Base-by-base conservation (phyloP, 2,113 vertebrate species). In the Cygnus buccinator region DNA sequence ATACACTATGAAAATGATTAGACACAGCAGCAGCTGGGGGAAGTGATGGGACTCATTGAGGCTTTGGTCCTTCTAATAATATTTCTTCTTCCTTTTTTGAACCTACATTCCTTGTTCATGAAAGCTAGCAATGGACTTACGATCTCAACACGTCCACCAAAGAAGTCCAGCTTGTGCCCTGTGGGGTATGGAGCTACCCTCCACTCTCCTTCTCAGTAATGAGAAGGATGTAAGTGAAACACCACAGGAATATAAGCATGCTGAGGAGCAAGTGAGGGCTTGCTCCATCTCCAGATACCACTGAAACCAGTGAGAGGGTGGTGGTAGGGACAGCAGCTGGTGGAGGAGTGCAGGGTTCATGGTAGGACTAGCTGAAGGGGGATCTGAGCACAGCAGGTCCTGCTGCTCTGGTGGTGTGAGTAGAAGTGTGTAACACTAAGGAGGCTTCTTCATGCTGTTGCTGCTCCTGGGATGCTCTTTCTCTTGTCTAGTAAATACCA, bases 1-100 rank as follows among this genome's bases (percentile, higher is more conserved):
- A 92, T 96, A 67, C 28, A 63, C 90, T 84, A 74, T 90, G 92
- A 91, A 96, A 94, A 90, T 90, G 66, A 96, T 96, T 95, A 94
- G 94, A 75, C 43, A 89, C 74, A 78, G 95, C 83, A 89, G 93
- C 89, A 90, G 73, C 87, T 95, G 87, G 33, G 74, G 70, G 63
- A 90, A 87, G 54, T 22, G 78, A 77, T 87, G 68, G 77, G 50
- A 41, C 54, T 91, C 84, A 72, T 4, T 72, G 80, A 86, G 79
- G 12, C 55, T 86, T 94, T 89, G 82, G 70, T 93, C 25, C 66
- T 89, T 91, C 57, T 80, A 82, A 94, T 90, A 82, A 46, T 63
- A 43, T 17, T 3, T 48, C 52, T 67, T 50, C 4, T 35, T 3
- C 13, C 2, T 57, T 76, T 77, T 68, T 46, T 50, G 31, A 88